Base-by-base conservation (phyloP, 2,888 invertebrate genomes). In the Nephrotoma appendiculata region DNA sequence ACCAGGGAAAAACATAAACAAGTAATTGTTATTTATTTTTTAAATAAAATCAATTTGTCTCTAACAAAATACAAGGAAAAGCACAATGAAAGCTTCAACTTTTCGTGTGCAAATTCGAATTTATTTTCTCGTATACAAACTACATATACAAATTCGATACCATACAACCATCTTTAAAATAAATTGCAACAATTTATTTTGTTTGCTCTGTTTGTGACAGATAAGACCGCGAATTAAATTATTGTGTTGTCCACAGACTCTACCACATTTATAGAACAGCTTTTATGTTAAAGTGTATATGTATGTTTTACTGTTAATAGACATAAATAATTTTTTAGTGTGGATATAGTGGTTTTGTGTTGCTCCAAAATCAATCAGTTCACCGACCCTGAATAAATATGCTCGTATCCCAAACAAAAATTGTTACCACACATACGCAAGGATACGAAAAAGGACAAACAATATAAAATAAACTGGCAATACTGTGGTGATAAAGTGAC, bases 181-280 rank as follows among this genome's bases (percentile, higher is more conserved):
- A 85, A 85, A 85, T 85, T 44, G 45, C 43, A 45, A 85, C 85
- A 43, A 85, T 85, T 85, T 85, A 44, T 85, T 44, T 44, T 19
- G 42, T 42, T 44, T 85, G 44, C 5, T 85, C 85, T 85, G 85
- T 44, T 44, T 15, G 85, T 85, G 85, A 85, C 85, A 85, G 85
- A 85, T 85, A 85, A 85, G 85, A 85, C 85, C 85, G 85, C 85
- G 85, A 85, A 45, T 85, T 85, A 44, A 85, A 85, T 44, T 85
- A 19, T 44, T 85, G 9, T 71, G 45, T 85, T 85, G 85, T 45
- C 85, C 85, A 19, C 11, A 85, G 45, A 45, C 31, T 45, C 11
- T 45, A 45, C 41, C 5, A 83, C 19, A 83, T 83, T 83, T 19
- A 48, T 12, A 83, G 5, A 83, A 83, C 83, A 83, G 6, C 31